A percentile compares a stretch with the other conserved stretches of the same genome.
Evolutionary conservation across 2,888 invertebrate species (phyloP).

Genomic region (Meganola albula): DNA sequence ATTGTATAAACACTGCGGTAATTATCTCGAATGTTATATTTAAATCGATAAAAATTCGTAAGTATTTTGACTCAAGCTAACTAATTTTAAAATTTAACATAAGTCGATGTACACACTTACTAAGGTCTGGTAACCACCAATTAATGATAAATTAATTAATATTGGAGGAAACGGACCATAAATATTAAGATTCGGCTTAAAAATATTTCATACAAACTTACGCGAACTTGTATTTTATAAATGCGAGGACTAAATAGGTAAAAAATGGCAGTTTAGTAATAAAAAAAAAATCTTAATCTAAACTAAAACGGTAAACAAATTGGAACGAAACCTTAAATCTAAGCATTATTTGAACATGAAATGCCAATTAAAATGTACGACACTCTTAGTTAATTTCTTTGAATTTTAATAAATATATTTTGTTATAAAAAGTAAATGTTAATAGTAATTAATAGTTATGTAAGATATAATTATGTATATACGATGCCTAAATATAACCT

Average conservation of each 20-base stretch:
- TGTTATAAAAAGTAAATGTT: slow-evolving; percentile 37
- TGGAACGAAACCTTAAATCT: slow-evolving; percentile 52
- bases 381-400: slow-evolving; percentile 36
- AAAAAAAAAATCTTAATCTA: slow-evolving; percentile 37
- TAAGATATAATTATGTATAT: too few relatives aligned
- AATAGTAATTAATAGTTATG: slow-evolving; percentile 16
- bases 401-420: slow-evolving; percentile 41
- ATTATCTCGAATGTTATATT: too few relatives aligned
- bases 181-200: slow-evolving; percentile 21
- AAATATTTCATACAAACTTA: slow-evolving; percentile 31
- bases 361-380: slow-evolving; percentile 72
- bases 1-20: too few relatives aligned
- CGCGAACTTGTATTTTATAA: slow-evolving; percentile 37
- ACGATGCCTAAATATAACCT: too few relatives aligned
- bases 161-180: slow-evolving; percentile 1
- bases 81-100: too few relatives aligned
- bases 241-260: slow-evolving; percentile 72
- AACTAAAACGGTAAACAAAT: slow-evolving; percentile 39
- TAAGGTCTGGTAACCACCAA: too few relatives aligned
- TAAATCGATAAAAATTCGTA: too few relatives aligned
- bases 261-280: slow-evolving; percentile 56
- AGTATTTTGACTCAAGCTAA: too few relatives aligned
- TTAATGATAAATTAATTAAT: slow-evolving; percentile 4
- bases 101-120: too few relatives aligned
- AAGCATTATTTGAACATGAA: slow-evolving; percentile 48